These are phyloP conservation scores for Candoia aspera DNA, from an alignment of 2,113 vertebrate genomes.

Conservation along the genomic window DNA sequence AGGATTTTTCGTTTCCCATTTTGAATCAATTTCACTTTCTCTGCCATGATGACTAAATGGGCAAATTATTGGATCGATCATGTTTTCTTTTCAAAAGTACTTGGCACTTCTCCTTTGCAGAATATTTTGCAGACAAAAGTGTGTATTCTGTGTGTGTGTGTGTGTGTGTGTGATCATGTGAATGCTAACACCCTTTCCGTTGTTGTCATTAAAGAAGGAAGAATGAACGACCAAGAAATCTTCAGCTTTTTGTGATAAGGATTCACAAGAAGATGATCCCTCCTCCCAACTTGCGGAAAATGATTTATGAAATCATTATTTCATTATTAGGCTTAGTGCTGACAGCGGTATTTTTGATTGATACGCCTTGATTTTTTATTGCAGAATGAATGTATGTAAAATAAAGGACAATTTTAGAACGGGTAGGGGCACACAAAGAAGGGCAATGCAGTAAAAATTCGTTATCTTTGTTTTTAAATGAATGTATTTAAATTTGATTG, in stretches of 20 bases:
- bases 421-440: conserved; percentile 36
- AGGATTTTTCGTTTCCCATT: background rate
- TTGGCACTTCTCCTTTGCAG: conserved; percentile 50
- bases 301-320: conserved; percentile 83
- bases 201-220: conserved; percentile 78
- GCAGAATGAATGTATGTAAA: conserved; percentile 65
- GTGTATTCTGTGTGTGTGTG: background rate
- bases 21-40: background rate
- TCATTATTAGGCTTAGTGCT: conserved; percentile 78
- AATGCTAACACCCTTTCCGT: conserved; percentile 72
- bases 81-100: background rate
- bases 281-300: conserved; percentile 62
- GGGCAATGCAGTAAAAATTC: conserved; percentile 6
- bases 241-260: conserved; percentile 72
- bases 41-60: background rate
- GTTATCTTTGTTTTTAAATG: conserved; percentile 16
- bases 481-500: conserved; percentile 9
- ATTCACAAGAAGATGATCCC: conserved; percentile 72
- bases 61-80: background rate
- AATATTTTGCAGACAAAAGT: conserved; percentile 61
- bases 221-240: conserved; percentile 70
- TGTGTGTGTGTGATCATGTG: conserved; percentile 66
- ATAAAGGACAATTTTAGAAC: conserved; percentile 30
- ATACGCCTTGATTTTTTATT: conserved; percentile 68
- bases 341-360: conserved; percentile 80